Percentiles rank a stretch among this genome's conserved stretches.
Conservation (phyloP, 2,113 vertebrate species). For the Grallaria varia region DNA sequence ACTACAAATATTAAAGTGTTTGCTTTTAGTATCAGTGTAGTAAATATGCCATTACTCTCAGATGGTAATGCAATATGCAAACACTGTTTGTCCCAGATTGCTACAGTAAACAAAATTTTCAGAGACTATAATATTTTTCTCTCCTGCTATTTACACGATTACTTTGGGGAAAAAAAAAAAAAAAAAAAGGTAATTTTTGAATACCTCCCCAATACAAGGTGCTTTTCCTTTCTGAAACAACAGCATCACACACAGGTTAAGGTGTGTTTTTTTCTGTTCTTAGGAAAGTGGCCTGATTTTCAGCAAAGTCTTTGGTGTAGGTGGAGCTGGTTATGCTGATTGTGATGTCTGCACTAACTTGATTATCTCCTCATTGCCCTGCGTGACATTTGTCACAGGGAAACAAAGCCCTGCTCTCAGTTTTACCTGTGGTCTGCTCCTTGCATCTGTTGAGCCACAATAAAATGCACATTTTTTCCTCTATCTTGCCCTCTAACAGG, state of each 20-base stretch:
- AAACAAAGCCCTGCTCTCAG: background rate
- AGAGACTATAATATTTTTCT: background rate
- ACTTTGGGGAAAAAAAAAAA: background rate
- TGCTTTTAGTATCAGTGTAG: constrained; percentile 21
- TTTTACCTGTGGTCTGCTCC: background rate
- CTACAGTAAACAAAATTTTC: constrained; percentile 31
- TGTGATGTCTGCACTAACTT: background rate
- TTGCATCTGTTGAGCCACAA: background rate
- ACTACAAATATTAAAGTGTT: constrained; percentile 27
- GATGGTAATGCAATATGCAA: constrained; percentile 35
- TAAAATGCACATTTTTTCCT: background rate
- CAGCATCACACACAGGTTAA: background rate
- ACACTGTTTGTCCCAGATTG: background rate
- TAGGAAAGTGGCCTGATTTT: background rate
- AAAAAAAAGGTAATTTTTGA: background rate
- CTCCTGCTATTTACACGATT: background rate
- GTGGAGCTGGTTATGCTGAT: background rate
- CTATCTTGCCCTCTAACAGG: background rate
- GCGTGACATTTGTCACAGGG: accelerated
- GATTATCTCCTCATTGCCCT: background rate
- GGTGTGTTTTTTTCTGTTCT: background rate
- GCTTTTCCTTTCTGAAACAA: background rate
- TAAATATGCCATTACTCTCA: constrained; percentile 34
- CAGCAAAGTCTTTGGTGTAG: background rate
- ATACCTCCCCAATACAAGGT: background rate